Conservation (phyloP, 2,113 vertebrate genomes). For the Rynchops niger region DNA sequence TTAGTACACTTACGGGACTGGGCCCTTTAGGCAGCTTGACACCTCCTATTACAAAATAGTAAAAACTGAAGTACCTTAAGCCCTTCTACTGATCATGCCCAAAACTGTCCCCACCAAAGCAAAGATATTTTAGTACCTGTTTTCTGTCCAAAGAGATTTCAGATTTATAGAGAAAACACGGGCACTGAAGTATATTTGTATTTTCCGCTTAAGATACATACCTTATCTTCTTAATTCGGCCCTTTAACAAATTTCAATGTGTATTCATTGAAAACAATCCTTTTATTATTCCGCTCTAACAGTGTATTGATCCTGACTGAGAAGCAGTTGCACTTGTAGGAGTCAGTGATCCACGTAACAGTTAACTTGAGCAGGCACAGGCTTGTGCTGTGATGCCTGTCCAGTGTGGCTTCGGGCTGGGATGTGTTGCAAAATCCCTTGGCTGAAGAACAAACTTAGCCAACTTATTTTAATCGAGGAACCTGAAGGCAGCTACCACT, state of each 20-base stretch:
- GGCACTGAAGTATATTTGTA: not conserved
- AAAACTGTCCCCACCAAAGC: not conserved
- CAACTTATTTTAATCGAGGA: fast-evolving
- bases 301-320: fast-evolving
- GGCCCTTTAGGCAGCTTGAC: not conserved
- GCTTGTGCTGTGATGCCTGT: not conserved
- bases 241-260: not conserved
- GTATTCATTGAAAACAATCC: not conserved
- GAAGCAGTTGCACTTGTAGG: not conserved
- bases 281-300: not conserved
- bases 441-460: not conserved
- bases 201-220: not conserved
- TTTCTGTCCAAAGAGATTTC: not conserved
- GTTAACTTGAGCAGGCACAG: not conserved
- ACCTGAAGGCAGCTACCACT: not conserved
- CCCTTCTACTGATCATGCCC: not conserved
- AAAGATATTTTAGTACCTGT: not conserved
- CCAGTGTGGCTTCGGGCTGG: not conserved
- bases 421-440: not conserved
- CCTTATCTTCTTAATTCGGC: not conserved
- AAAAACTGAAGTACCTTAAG: not conserved
- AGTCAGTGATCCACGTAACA: not conserved
- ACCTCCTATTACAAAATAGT: not conserved
- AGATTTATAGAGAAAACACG: not conserved
- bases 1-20: not conserved